These are phyloP conservation scores for Pungitius pungitius DNA, from an alignment of 2,113 vertebrate genomes.

Conservation along the genomic window DNA sequence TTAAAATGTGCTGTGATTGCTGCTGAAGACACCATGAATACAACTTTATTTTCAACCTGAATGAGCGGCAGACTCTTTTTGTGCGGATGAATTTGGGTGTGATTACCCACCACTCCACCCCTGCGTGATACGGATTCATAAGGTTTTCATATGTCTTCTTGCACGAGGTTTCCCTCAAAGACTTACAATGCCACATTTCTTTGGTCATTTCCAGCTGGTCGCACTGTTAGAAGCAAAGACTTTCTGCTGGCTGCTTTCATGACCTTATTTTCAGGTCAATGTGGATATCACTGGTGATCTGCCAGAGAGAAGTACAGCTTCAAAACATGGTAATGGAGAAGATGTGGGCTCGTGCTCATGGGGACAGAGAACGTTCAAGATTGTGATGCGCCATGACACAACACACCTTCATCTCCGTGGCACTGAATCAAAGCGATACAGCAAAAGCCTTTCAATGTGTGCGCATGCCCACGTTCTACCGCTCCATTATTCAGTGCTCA, in stretches of 20 bases:
- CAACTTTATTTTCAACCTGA: constrained; percentile 29
- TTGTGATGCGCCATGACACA: constrained; percentile 29
- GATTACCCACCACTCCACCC: constrained; percentile 20
- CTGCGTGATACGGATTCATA: neutral
- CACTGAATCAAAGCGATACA: constrained; percentile 67
- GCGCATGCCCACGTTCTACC: constrained; percentile 28
- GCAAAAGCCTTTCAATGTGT: constrained; percentile 76
- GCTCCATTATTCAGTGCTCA: constrained; percentile 74
- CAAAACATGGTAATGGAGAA: neutral
- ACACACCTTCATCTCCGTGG: constrained; percentile 40
- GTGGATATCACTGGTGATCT: constrained; percentile 13
- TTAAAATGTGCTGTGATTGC: constrained; percentile 61
- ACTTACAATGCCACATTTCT: neutral
- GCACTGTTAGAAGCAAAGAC: neutral
- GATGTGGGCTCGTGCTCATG: no score
- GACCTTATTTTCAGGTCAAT: constrained; percentile 10
- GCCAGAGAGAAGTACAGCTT: constrained; percentile 13
- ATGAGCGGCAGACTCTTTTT: constrained; percentile 32
- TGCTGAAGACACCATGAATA: neutral
- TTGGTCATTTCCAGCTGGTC: neutral
- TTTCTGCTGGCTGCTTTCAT: neutral
- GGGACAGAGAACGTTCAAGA: constrained; percentile 16
- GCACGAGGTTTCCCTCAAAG: neutral
- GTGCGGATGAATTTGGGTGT: constrained; percentile 16
- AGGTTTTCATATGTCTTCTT: neutral